Percentiles rank a stretch among this genome's conserved stretches.
Evolutionary conservation across 2,888 invertebrate genomes (phyloP).

Genomic region (Pharmacophagus antenor): DNA sequence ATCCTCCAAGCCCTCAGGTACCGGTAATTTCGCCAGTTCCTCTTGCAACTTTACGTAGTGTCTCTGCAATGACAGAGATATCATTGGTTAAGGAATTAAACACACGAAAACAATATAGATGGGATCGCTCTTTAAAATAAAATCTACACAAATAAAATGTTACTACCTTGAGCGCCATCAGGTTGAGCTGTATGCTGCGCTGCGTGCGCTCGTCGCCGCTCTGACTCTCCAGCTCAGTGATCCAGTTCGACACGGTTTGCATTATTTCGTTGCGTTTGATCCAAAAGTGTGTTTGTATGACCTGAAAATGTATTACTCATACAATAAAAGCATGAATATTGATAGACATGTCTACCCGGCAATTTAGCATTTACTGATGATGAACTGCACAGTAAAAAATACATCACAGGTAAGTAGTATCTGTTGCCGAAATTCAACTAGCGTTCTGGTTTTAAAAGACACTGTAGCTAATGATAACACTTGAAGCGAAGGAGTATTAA

Average conservation of each 20-base stretch:
- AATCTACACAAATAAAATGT: neutral
- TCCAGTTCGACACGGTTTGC: conserved; percentile 94
- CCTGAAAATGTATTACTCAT: conserved; percentile 64
- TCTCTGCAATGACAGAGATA: conserved; percentile 73
- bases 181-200: conserved; percentile 86
- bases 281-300: conserved; percentile 96
- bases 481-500: no score
- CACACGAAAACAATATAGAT: no score
- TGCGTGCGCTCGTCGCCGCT: conserved; percentile 89
- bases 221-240: conserved; percentile 91
- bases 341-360: no score
- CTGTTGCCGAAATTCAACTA: no score
- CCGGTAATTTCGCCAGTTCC: conserved; percentile 90
- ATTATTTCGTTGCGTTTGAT: conserved; percentile 94
- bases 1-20: conserved; percentile 88
- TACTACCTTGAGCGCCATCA: conserved; percentile 86
- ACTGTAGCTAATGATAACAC: no score
- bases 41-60: conserved; percentile 92
- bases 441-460: no score
- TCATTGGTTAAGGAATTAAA: neutral
- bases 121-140: no score
- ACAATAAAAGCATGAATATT: no score
- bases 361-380: no score
- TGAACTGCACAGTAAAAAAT: no score
- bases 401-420: no score